Evolutionary conservation across 2,797 vertebrate species (phyloP).

Genomic region (Tiaroga cobitis): DNA sequence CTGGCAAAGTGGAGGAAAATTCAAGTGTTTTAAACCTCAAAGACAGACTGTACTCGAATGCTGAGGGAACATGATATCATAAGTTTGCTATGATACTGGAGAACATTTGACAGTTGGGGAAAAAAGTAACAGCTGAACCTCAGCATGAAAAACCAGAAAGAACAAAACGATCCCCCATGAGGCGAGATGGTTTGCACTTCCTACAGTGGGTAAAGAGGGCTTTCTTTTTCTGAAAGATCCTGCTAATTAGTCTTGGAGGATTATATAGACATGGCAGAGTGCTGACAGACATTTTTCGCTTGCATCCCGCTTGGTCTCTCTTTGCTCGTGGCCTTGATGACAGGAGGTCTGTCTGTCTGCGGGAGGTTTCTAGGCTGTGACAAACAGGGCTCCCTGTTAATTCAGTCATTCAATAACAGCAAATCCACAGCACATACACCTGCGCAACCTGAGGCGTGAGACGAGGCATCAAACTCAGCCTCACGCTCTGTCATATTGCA

Average conservation of each 20-base stretch:
- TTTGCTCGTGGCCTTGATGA: slow-evolving; percentile 31
- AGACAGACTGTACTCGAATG: neutral
- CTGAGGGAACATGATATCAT: slow-evolving; percentile 9
- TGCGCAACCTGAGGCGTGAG: slow-evolving; percentile 39
- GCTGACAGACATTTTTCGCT: slow-evolving; percentile 44
- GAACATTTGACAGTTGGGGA: neutral
- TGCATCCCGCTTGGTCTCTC: slow-evolving; percentile 25
- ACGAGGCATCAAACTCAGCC: slow-evolving; percentile 41
- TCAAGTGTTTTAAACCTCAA: neutral
- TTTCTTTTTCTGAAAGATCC: slow-evolving; percentile 45
- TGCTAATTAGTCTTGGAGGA: slow-evolving; percentile 51
- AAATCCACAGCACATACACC: slow-evolving; percentile 55
- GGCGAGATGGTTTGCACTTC: slow-evolving; percentile 29
- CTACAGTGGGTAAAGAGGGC: slow-evolving; percentile 41
- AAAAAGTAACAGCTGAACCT: slow-evolving; percentile 48
- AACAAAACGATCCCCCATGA: slow-evolving; percentile 7
- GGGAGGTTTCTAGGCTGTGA: slow-evolving; percentile 13
- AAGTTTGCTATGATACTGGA: neutral
- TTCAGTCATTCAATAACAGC: slow-evolving; percentile 34
- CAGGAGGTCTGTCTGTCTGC: slow-evolving; percentile 15
- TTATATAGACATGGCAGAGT: slow-evolving; percentile 46
- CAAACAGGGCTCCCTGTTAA: slow-evolving; percentile 22
- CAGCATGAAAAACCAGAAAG: slow-evolving; percentile 38
- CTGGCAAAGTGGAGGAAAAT: neutral
- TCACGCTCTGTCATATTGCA: slow-evolving; percentile 48